Percentiles rank a stretch among this genome's conserved stretches.
phyloP scores from a whole-genome alignment of 92 coral and sea anemone genomes.

The Blastomussa wellsi region DNA sequence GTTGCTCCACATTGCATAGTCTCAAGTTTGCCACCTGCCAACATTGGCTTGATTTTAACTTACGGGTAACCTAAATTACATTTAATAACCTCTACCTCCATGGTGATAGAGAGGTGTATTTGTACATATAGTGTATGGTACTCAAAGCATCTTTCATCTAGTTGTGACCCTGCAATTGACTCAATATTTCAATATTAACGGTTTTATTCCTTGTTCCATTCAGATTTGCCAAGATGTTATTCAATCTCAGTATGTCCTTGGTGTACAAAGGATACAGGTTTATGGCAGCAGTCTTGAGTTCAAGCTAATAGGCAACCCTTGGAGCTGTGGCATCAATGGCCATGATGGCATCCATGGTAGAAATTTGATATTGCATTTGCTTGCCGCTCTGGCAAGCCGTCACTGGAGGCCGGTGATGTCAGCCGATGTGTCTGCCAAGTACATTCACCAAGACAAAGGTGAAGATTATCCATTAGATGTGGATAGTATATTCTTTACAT shows the following conservation, averaged over 20 bases:
- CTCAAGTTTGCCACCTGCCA: too few species aligned
- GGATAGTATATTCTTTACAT: slow-evolving; percentile 51
- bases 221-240: slow-evolving; percentile 47
- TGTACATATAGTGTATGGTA: too few species aligned
- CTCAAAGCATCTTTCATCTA: too few species aligned
- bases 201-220: not conserved
- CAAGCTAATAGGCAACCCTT: slow-evolving; percentile 47
- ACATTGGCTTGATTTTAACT: too few species aligned
- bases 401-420: slow-evolving; percentile 34
- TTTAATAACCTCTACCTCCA: too few species aligned
- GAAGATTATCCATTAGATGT: slow-evolving; percentile 62
- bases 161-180: too few species aligned
- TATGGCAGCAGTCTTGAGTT: slow-evolving; percentile 52
- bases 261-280: slow-evolving; percentile 36
- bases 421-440: slow-evolving; percentile 72
- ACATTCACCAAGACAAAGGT: slow-evolving; percentile 50
- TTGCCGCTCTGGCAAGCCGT: slow-evolving; percentile 44
- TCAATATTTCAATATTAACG: too few species aligned
- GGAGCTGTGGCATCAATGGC: slow-evolving; percentile 45
- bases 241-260: slow-evolving; percentile 37
- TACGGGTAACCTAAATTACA: too few species aligned
- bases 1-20: too few species aligned
- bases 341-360: slow-evolving; percentile 63
- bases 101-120: too few species aligned
- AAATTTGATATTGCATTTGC: slow-evolving; percentile 43